Evolutionary conservation across 2,888 invertebrate genomes (phyloP).

Genomic region (Aphidoletes aphidimyza): DNA sequence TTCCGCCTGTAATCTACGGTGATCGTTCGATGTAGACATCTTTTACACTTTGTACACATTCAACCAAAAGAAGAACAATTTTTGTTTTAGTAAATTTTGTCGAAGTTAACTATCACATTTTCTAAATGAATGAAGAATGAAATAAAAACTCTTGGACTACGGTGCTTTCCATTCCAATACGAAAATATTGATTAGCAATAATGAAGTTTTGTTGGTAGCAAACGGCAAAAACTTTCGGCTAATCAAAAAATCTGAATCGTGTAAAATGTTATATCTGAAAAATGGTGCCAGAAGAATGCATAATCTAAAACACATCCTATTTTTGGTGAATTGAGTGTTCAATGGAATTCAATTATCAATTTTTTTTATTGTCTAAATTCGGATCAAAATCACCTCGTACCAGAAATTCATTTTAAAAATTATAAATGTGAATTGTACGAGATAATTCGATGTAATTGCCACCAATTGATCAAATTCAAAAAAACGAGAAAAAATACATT

Average conservation of each 20-base stretch:
- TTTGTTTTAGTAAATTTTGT: background rate
- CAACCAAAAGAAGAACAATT: background rate
- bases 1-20: background rate
- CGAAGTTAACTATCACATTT: no score
- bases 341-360: background rate
- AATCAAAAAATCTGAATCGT: background rate
- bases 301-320: conserved; percentile 55
- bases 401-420: no score
- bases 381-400: background rate
- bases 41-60: conserved; percentile 4
- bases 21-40: conserved; percentile 4
- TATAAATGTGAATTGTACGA: no score
- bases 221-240: background rate
- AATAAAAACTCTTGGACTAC: no score
- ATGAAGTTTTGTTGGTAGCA: background rate
- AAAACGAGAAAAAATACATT: background rate
- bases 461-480: background rate
- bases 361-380: conserved; percentile 22
- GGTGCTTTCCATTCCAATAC: no score
- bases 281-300: conserved; percentile 43
- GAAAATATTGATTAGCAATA: background rate
- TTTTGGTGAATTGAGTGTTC: conserved; percentile 53
- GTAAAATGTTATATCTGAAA: background rate
- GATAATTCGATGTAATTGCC: background rate
- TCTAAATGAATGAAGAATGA: no score